Conservation (phyloP, 1,140 invertebrate species). For the Sitophilus oryzae region DNA sequence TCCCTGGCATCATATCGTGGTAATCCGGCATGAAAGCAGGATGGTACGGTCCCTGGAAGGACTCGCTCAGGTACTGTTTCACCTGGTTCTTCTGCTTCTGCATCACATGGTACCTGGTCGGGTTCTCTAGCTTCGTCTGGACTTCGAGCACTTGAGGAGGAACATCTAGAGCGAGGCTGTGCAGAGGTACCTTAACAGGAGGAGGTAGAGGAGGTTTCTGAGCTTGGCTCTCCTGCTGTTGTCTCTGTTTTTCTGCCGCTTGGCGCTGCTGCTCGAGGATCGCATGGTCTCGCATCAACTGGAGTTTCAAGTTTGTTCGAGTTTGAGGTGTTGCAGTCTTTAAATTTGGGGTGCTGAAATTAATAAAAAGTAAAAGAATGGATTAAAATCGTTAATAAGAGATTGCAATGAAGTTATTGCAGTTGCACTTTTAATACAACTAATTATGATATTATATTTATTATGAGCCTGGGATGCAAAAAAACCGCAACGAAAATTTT, state of each 20-base stretch:
- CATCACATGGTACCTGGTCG: conserved; percentile 84
- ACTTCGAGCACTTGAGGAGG: conserved; percentile 78
- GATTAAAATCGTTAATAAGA: no score
- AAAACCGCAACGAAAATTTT: no score
- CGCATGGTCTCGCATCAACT: conserved; percentile 76
- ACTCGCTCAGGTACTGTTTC: conserved; percentile 75
- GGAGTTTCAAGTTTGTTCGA: conserved; percentile 77
- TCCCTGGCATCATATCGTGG: conserved; percentile 28
- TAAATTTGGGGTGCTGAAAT: conserved; percentile 72
- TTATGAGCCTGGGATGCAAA: no score
- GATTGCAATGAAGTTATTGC: no score
- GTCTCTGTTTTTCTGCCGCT: conserved; percentile 40
- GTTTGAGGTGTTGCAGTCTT: conserved; percentile 74
- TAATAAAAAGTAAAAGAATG: conserved; percentile 24
- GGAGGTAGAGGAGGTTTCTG: conserved; percentile 40
- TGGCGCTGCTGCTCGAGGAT: conserved; percentile 64
- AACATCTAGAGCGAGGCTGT: conserved; percentile 62
- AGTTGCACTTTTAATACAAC: no score
- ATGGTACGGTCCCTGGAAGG: conserved; percentile 52
- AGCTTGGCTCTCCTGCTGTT: conserved; percentile 27
- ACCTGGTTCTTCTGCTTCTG: conserved; percentile 87
- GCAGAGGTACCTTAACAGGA: conserved; percentile 51
- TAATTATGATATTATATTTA: no score
- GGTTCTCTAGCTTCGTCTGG: conserved; percentile 79
- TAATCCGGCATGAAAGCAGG: conserved; percentile 26